Evolutionary conservation across 2,888 invertebrate species (phyloP), one percentile per base, ranked within the genome.

Genomic region (Lasioglossum malachurum): DNA sequence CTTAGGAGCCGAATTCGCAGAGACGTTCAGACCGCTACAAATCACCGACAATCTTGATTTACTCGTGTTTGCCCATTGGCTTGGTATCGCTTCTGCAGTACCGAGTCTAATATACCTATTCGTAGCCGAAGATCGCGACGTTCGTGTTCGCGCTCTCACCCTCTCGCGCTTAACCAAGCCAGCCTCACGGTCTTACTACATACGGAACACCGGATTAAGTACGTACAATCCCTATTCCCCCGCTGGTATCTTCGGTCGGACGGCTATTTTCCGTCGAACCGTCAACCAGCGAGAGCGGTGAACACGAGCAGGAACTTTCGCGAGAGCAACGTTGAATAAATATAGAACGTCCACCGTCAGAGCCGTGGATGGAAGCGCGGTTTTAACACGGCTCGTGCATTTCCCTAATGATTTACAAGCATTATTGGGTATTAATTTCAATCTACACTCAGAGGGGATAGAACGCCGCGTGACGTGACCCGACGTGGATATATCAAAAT

Each of bases 351-450:
- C 83, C 86, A 82, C 88, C 87, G 90, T 90, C 90, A 88, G 84
- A 87, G 86, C 87, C 88, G 83, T 86, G 91, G 90, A 92, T 88
- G 90, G 90, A 88, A 88, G 91, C 90, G 86, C 87, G 91, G 89
- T 93, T 93, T 93, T 93, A 93, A 93, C 93, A 92, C 92, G 93
- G 92, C 93, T 91, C 92, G 92, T 91, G 92, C 93, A 93, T 93
- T 94, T 93, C 92, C 91, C 92, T 91, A 93, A 94, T 95, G 95
- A 95, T 95, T 95, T 95, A 95, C 93, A 95, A 93, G 93, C 94
- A 94, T 95, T 94, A 95, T 94, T 94, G 94, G 94, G 94, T 95
- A 95, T 95, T 95, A 94, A 95, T 95, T 95, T 95, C 94, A 95
- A 95, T 95, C 94, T 94, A 93, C 93, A 91, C 93, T 90, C 89